Percentiles rank a stretch among this genome's conserved stretches.
Conservation (phyloP, 53 echinoderm and acorn worm species). For the Patiria pectinifera region DNA sequence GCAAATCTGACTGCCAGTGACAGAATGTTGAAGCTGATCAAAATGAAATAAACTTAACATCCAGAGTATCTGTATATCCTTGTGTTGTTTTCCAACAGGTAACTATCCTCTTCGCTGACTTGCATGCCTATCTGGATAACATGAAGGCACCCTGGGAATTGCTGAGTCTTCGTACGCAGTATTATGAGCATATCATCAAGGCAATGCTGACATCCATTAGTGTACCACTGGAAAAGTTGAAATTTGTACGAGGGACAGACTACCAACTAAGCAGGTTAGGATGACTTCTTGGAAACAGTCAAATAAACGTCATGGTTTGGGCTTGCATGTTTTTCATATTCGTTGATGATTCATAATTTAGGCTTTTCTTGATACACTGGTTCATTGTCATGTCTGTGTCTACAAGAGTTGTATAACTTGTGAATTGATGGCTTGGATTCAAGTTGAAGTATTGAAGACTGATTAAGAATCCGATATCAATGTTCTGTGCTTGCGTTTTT, state of each 20-base stretch:
- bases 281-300: neutral
- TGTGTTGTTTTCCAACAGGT: constrained; percentile 64
- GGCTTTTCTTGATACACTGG: too few relatives aligned
- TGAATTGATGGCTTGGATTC: neutral
- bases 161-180: constrained; percentile 79
- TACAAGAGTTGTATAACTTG: too few relatives aligned
- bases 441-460: neutral
- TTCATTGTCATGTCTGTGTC: too few relatives aligned
- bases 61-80: too few relatives aligned
- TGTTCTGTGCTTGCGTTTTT: neutral
- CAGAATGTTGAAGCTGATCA: too few relatives aligned
- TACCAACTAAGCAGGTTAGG: constrained; percentile 93
- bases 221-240: constrained; percentile 92
- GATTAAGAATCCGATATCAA: neutral
- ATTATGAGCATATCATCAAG: constrained; percentile 92
- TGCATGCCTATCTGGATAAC: constrained; percentile 97
- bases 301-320: too few relatives aligned
- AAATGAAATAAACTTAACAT: too few relatives aligned
- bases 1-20: too few relatives aligned
- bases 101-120: constrained; percentile 91
- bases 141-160: constrained; percentile 98
- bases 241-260: constrained; percentile 91
- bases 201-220: constrained; percentile 91
- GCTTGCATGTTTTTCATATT: too few relatives aligned
- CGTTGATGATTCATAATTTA: too few relatives aligned